These are phyloP conservation scores for Eira barbara DNA, from an alignment of 2,113 vertebrate species.

Conservation along the genomic window DNA sequence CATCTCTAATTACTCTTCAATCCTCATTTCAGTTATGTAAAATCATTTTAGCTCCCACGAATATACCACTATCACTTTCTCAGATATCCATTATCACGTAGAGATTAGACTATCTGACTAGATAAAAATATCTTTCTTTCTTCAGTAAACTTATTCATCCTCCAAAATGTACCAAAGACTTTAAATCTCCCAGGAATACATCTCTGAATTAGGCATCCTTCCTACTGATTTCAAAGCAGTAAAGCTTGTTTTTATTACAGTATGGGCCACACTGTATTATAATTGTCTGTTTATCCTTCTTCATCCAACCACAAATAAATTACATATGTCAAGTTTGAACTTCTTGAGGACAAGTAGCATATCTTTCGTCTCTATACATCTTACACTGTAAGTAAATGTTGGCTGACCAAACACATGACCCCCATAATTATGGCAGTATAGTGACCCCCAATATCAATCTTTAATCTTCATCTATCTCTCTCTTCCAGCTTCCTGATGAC, in stretches of 20 bases:
- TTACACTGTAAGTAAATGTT: background rate
- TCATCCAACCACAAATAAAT: background rate
- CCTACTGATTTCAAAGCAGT: background rate
- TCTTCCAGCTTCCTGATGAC: background rate
- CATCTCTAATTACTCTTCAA: background rate
- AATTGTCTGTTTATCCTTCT: background rate
- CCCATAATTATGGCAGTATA: background rate
- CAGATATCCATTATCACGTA: background rate
- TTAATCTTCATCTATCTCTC: background rate
- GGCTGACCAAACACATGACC: background rate
- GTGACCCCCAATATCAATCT: background rate
- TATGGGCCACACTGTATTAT: background rate
- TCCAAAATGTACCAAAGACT: background rate
- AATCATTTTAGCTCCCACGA: background rate
- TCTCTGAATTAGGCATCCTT: background rate
- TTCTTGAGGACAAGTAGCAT: background rate
- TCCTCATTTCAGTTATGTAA: background rate
- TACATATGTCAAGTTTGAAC: background rate
- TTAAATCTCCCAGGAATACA: background rate
- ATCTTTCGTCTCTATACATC: background rate
- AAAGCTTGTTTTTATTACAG: background rate
- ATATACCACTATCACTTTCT: background rate
- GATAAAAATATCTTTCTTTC: background rate
- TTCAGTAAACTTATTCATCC: background rate
- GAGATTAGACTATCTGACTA: background rate